Base-by-base conservation (phyloP, 2,888 invertebrate genomes). In the Adelphocoris suturalis region DNA sequence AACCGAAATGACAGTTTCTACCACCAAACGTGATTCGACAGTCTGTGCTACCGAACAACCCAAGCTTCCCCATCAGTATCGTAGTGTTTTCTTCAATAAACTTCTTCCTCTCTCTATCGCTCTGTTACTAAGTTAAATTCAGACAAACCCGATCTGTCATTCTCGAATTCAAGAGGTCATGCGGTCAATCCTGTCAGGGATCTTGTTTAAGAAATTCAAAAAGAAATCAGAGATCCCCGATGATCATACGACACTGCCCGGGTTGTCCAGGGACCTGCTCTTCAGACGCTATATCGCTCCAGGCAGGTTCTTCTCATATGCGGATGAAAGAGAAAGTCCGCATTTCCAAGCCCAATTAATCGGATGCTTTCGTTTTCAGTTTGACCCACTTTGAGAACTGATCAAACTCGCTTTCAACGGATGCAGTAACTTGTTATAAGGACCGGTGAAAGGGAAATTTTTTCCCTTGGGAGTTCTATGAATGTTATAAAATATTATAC, bases 361-460 rank as follows among this genome's bases (percentile, higher is more conserved):
- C 11, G 11, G 68, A 23, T 68, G 68, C 68, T 68, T 68, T 68
- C 68, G 68, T 68, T 68, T 68, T 68, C 27, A 68, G 68, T 68
- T 68, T 68, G 68, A 68, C 68, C 68, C 23, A 68, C 68, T 23
- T 68, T 12, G 4, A 19, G 19, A 19, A 27, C 68, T 5, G 68
- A 68, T 68, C 68, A 68, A 13, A 68, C 68, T 68, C 68, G 68
- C 23, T 68, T 68, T 68, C 68, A 68, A 19, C 68, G 68, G 68
- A 68, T 68, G 68, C 68, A 68, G 68, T 23, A 68, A 68, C 23
- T 68, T 68, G 68, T 23, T 23, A 23, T 23, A 23, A n/a, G 23
- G 12, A 23, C 27, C 23, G 68, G 68, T 68, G 68, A 68, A 68
- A 68, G 68, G 68, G 68, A 68, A 68, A 68, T 23, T 68, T 11